Percentiles rank a stretch among this genome's conserved stretches.
These are phyloP conservation scores for Zaprionus davidi DNA, from an alignment of 1,140 invertebrate genomes.

Conservation along the genomic window DNA sequence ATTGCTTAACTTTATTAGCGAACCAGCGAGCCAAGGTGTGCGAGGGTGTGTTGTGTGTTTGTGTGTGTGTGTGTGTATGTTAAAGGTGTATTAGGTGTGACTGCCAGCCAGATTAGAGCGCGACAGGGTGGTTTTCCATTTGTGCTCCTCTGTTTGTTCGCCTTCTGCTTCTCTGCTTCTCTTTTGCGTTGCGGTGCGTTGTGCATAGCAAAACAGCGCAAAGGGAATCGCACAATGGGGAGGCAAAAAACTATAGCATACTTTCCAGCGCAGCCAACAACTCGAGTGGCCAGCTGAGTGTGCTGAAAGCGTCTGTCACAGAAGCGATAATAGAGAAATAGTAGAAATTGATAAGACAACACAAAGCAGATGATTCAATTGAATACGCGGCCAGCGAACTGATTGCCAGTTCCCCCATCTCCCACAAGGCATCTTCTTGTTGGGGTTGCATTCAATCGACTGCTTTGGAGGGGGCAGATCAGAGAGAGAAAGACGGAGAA, in stretches of 20 bases:
- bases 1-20: conserved; percentile 54
- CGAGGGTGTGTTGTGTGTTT: conserved; percentile 15
- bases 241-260: conserved; percentile 32
- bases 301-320: neutral
- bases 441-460: too few relatives aligned
- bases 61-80: conserved; percentile 22
- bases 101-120: conserved; percentile 25
- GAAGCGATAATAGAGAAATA: conserved; percentile 11
- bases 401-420: neutral
- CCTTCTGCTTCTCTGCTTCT: neutral
- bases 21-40: conserved; percentile 23
- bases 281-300: neutral
- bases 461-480: neutral
- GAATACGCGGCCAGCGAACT: neutral
- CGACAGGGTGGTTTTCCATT: conserved; percentile 26
- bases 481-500: neutral
- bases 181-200: neutral
- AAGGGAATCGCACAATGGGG: neutral
- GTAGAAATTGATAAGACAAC: neutral
- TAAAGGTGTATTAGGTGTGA: conserved; percentile 23
- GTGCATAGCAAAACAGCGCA: neutral
- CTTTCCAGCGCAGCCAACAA: conserved; percentile 11
- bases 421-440: too few relatives aligned
- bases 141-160: conserved; percentile 12
- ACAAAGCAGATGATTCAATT: neutral